These are phyloP conservation scores for Datnioides undecimradiatus DNA, from an alignment of 2,113 vertebrate genomes.

Conservation along the genomic window DNA sequence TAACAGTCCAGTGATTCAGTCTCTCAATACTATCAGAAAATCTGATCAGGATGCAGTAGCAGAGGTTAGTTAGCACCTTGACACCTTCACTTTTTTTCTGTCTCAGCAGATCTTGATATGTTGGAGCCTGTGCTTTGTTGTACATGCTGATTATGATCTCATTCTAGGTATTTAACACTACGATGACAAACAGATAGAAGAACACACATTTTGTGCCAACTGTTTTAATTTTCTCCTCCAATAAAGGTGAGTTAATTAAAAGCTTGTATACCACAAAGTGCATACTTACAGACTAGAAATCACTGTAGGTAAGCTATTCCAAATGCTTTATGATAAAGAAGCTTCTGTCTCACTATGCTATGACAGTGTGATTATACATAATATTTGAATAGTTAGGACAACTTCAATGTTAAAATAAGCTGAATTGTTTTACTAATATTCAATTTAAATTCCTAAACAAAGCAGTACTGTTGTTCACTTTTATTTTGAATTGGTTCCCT, in stretches of 20 bases:
- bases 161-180: conserved; percentile 4
- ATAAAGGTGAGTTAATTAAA: conserved; percentile 25
- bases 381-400: neutral
- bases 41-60: conserved; percentile 8
- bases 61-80: neutral
- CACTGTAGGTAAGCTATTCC: neutral
- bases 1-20: neutral
- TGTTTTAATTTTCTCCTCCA: neutral
- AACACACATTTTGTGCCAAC: neutral
- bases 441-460: neutral
- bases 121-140: neutral
- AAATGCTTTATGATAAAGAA: neutral
- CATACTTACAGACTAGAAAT: neutral
- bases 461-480: neutral
- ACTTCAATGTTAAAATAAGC: neutral
- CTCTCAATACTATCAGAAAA: neutral
- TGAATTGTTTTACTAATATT: neutral
- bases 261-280: neutral
- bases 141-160: neutral
- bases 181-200: conserved; percentile 6
- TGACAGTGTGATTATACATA: neutral
- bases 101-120: neutral
- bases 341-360: neutral
- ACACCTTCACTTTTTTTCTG: neutral
- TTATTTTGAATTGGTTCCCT: neutral